These are phyloP conservation scores for Collichthys lucidus DNA, from an alignment of 2,113 vertebrate genomes.

Conservation along the genomic window DNA sequence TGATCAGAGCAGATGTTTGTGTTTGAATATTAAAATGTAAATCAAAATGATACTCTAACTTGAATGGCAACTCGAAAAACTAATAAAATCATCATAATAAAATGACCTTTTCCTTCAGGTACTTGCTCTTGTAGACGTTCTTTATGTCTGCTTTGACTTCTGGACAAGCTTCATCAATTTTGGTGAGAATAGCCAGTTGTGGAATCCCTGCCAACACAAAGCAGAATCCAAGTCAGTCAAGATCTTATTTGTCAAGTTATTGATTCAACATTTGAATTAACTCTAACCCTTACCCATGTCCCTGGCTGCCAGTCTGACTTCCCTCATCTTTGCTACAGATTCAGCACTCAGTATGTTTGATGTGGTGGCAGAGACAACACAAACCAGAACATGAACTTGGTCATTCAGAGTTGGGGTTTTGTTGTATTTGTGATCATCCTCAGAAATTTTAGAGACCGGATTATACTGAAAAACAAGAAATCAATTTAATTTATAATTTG, in stretches of 20 bases:
- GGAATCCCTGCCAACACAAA: constrained; percentile 35
- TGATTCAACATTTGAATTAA: no score
- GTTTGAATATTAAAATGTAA: not conserved
- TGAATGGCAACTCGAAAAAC: no score
- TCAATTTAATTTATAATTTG: no score
- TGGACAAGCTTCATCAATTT: constrained; percentile 41
- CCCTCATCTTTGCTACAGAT: not conserved
- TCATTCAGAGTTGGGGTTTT: no score
- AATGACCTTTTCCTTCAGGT: constrained; percentile 14
- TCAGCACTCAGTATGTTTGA: no score
- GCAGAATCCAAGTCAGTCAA: no score
- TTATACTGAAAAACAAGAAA: no score
- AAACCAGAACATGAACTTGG: no score
- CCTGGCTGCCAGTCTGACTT: constrained; percentile 36
- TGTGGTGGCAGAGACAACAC: no score
- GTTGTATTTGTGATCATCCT: no score
- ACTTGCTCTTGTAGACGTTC: constrained; percentile 17
- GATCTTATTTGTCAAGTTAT: no score
- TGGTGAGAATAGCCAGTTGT: constrained; percentile 51
- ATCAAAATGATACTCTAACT: not conserved
- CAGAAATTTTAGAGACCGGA: no score
- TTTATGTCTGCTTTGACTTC: not conserved
- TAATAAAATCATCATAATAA: not conserved
- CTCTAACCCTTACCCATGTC: constrained; percentile 39
- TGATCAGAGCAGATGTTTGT: not conserved